Conservation (phyloP, 2,113 vertebrate genomes). For the Ceyx margarethae region DNA sequence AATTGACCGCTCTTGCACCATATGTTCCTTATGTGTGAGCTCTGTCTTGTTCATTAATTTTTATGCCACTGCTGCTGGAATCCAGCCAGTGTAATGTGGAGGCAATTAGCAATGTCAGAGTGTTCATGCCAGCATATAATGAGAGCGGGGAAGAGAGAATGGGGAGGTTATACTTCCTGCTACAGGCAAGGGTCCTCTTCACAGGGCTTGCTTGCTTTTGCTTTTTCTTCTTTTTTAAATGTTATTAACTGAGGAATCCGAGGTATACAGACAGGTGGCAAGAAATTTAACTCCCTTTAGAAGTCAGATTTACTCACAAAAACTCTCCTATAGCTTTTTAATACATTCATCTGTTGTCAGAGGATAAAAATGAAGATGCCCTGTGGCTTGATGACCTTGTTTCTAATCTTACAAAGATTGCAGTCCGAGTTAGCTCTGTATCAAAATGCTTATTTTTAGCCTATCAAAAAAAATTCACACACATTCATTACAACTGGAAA, state of each 20-base stretch:
- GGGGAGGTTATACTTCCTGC: conserved; percentile 12
- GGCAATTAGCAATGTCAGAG: conserved; percentile 62
- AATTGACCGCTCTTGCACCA: conserved; percentile 45
- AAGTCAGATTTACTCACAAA: conserved; percentile 27
- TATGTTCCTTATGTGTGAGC: conserved; percentile 67
- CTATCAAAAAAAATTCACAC: background rate
- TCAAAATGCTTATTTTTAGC: background rate
- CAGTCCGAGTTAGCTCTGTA: background rate
- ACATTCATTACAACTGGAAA: background rate
- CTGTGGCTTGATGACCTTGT: background rate
- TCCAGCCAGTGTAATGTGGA: conserved; percentile 67
- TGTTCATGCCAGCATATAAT: conserved; percentile 46
- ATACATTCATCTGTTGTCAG: conserved; percentile 4
- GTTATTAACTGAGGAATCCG: conserved; percentile 23
- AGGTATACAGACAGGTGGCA: conserved; percentile 40
- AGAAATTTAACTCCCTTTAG: conserved; percentile 14
- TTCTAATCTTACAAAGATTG: background rate
- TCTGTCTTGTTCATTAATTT: conserved; percentile 67
- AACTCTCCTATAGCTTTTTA: background rate
- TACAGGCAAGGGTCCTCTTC: conserved; percentile 47
- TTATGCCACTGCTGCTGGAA: conserved; percentile 69
- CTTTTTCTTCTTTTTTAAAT: background rate
- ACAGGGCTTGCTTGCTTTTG: background rate
- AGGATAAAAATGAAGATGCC: background rate
- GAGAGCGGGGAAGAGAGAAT: background rate